Evolutionary conservation across 2,113 vertebrate genomes (phyloP).

Genomic region (Mirza zaza): DNA sequence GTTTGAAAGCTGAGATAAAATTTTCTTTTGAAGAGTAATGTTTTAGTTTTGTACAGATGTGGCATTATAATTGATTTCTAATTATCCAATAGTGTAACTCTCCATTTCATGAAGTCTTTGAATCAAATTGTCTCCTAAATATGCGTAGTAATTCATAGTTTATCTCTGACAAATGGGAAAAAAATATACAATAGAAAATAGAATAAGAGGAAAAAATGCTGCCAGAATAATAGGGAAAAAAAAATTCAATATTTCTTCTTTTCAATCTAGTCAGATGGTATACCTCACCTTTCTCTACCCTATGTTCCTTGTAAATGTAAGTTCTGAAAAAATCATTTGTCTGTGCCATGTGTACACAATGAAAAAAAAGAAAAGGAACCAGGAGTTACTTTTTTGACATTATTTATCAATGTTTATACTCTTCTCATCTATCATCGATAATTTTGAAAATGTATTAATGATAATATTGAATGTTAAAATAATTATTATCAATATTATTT

Average conservation of each 20-base stretch:
- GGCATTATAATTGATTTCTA: not conserved
- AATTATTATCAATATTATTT: not conserved
- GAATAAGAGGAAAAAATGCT: not conserved
- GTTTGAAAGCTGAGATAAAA: conserved; percentile 14
- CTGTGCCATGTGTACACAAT: not conserved
- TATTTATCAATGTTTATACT: not conserved
- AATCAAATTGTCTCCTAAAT: not conserved
- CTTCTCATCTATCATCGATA: not conserved
- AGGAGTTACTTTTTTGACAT: not conserved
- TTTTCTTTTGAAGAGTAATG: not conserved
- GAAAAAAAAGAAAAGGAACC: not conserved
- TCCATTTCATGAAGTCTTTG: not conserved
- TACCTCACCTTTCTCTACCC: not conserved
- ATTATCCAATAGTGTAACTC: not conserved
- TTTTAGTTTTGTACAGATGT: conserved; percentile 8
- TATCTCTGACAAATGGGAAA: not conserved
- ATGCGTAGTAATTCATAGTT: not conserved
- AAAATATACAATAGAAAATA: not conserved
- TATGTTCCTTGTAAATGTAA: not conserved
- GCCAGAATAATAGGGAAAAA: not conserved
- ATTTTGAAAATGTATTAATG: not conserved
- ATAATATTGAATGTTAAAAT: not conserved
- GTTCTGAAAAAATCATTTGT: not conserved
- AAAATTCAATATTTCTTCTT: not conserved
- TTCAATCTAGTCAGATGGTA: not conserved